A percentile compares a stretch with the other conserved stretches of the same genome.
phyloP scores from a whole-genome alignment of 2,113 vertebrate genomes.

The Alectura lathami region DNA sequence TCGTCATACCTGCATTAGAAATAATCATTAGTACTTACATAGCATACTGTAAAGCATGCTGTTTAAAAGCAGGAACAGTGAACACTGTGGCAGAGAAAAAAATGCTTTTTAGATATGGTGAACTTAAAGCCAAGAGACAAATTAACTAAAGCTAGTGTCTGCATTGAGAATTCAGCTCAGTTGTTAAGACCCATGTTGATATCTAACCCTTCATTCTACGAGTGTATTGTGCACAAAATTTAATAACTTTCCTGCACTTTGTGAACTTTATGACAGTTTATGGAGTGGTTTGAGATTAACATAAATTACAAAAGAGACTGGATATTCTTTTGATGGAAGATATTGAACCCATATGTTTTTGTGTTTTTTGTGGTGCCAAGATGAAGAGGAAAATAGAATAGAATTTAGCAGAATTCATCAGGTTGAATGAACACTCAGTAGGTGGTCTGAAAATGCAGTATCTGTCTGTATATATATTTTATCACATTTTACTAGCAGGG shows the following conservation, averaged over 20 bases:
- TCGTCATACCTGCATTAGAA: neutral
- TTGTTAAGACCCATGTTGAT: neutral
- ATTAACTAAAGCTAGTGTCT: neutral
- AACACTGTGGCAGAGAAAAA: neutral
- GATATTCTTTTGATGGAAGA: neutral
- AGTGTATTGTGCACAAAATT: neutral
- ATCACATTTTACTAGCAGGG: neutral
- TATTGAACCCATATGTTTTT: neutral
- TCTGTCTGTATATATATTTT: neutral
- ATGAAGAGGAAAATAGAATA: neutral
- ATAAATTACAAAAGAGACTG: neutral
- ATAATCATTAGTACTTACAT: neutral
- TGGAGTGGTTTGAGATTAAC: neutral
- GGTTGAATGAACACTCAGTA: neutral
- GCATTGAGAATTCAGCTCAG: neutral
- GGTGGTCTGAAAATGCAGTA: neutral
- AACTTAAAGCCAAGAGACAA: neutral
- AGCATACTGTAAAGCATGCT: neutral
- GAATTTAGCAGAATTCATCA: neutral
- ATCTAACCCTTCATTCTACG: neutral
- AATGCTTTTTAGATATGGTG: rapidly evolving
- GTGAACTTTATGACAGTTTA: neutral
- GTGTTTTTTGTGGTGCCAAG: neutral
- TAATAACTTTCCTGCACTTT: neutral
- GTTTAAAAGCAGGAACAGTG: neutral